Base-by-base conservation (phyloP, 2,113 vertebrate species). In the Albula glossodonta region DNA sequence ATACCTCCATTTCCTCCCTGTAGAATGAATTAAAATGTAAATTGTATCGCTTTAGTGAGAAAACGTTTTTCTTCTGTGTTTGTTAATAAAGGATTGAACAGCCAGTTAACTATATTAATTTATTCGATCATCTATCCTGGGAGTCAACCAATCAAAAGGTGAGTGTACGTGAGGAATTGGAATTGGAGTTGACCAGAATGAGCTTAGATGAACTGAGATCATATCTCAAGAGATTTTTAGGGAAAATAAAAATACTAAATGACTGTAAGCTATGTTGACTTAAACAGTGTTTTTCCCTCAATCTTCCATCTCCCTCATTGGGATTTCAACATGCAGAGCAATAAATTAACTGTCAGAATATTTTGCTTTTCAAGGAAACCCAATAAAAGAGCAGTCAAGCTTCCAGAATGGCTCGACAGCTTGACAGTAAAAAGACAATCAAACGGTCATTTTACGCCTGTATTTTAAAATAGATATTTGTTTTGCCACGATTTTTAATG, bases 381-480 rank as follows among this genome's bases (percentile, higher is more conserved):
- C 49, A 51, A 51, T 50, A 25, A 81, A 51, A 81, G 41, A 22
- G 51, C 51, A 52, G 51, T 53, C 51, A 56, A 12, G 80, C 51
- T 53, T 49, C 31, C 78, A 50, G 12, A 49, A 25, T 50, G n/a
- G 66, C 50, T 78, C 78, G 70, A 84, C 83, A 78, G 66, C 22
- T 83, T 83, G 83, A 63, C 83, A 83, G 83, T n/a, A 83, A 83
- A 41, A 48, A 83, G 70, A 60, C 41, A 60, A 66, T 83, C 53
- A 66, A 31, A 60, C 8, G 41, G 31, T 49, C 82, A 83, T 49
- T 83, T 19, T 49, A 10, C 31, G 11, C 10, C 22, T 49, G 11
- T 79, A 79, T 79, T 79, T 79, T 50, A 48, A 48, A 79, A 79
- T 25, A 79, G 31, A 19, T 79, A 50, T 79, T 79, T 79, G 13